A percentile compares a stretch with the other conserved stretches of the same genome.
phyloP scores from a whole-genome alignment of 2,797 vertebrate genomes.

The Enteromius trimaculatus region DNA sequence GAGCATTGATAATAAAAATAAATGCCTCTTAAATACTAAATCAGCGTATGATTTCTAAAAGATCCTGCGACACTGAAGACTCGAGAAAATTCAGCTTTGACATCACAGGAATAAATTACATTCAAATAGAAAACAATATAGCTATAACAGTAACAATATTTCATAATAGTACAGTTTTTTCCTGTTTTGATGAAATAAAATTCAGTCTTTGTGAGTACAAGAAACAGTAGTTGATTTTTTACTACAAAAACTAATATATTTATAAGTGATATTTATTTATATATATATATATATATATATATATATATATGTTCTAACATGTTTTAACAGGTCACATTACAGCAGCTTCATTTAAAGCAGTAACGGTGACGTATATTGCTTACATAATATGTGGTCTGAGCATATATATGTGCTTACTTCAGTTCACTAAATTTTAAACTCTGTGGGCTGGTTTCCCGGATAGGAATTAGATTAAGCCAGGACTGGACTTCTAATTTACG shows the following conservation, averaged over 20 bases:
- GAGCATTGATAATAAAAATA: background rate
- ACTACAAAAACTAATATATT: background rate
- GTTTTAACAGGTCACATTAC: background rate
- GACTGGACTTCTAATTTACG: no score
- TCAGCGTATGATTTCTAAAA: no score
- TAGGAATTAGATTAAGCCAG: no score
- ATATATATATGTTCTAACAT: background rate
- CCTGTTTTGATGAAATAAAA: background rate
- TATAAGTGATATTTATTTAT: background rate
- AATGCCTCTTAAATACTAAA: background rate
- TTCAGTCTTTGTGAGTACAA: background rate
- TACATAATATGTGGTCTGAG: background rate
- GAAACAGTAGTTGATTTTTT: background rate
- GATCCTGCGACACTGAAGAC: no score
- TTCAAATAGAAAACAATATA: background rate
- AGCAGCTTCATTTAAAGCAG: background rate
- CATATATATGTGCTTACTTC: background rate
- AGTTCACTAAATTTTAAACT: no score
- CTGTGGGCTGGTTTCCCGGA: no score
- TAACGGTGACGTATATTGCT: background rate
- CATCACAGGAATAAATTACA: background rate
- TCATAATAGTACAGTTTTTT: background rate
- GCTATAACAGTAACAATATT: background rate
- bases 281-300: no score
- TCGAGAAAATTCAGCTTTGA: no score